Evolutionary conservation across 2,113 vertebrate genomes (phyloP).

Genomic region (Hippoglossus stenolepis): DNA sequence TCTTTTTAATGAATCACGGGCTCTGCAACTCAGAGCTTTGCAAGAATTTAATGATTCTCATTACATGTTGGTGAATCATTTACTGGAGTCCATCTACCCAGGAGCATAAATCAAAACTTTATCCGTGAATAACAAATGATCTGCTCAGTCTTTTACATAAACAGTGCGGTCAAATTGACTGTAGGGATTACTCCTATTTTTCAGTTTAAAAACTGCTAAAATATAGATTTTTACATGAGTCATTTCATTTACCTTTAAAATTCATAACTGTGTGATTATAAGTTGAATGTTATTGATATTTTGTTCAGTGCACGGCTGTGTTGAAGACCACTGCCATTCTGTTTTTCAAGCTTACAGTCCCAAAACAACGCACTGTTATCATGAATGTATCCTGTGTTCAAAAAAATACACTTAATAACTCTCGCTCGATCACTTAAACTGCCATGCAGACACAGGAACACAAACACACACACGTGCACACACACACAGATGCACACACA

Average conservation of each 20-base stretch:
- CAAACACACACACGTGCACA: constrained; percentile 17
- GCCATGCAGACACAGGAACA: constrained; percentile 53
- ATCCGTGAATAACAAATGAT: constrained; percentile 19
- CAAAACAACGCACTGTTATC: constrained; percentile 70
- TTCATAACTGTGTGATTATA: constrained; percentile 20
- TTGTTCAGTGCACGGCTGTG: constrained; percentile 29
- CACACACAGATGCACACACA: constrained; percentile 38
- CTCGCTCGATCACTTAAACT: constrained; percentile 65
- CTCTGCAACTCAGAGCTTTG: constrained; percentile 10
- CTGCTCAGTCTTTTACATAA: constrained; percentile 20
- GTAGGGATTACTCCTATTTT: neutral
- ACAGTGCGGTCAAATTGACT: constrained; percentile 15
- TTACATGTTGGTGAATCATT: constrained; percentile 22
- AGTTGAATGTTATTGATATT: constrained; percentile 32
- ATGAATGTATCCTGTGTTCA: constrained; percentile 80
- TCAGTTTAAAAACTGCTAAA: neutral
- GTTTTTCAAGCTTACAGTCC: constrained; percentile 51
- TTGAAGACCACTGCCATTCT: constrained; percentile 54
- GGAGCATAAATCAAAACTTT: constrained; percentile 23
- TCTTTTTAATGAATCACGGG: neutral
- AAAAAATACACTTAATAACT: constrained; percentile 27
- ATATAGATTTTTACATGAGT: constrained; percentile 17
- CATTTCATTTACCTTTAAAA: constrained; percentile 19
- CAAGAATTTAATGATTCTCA: constrained; percentile 30
- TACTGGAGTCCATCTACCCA: neutral